Percentiles rank a stretch among this genome's conserved stretches.
phyloP scores from a whole-genome alignment of 2,888 invertebrate species.

The Phyto melanocephala region DNA sequence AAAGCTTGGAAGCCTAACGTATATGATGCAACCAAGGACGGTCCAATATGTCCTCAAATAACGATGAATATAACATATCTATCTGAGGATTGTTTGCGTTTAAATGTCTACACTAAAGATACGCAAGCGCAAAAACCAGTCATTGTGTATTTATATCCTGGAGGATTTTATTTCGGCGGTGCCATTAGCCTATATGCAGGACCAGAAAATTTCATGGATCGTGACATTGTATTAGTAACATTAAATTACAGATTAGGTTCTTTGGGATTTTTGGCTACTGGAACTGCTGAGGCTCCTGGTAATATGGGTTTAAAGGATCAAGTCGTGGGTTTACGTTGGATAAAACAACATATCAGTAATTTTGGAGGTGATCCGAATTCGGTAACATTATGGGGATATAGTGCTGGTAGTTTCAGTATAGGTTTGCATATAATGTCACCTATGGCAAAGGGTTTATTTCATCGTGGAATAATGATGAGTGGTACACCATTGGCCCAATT shows the following conservation, averaged over 20 bases:
- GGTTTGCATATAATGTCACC: constrained; percentile 82
- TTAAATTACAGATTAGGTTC: constrained; percentile 82
- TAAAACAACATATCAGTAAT: constrained; percentile 82
- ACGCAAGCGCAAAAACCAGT: constrained; percentile 79
- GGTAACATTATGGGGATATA: constrained; percentile 83
- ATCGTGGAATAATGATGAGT: constrained; percentile 85
- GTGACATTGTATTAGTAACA: constrained; percentile 83
- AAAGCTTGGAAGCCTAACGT: constrained; percentile 77
- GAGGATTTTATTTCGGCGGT: constrained; percentile 82
- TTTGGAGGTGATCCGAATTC: constrained; percentile 84
- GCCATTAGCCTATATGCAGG: constrained; percentile 80
- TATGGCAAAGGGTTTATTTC: constrained; percentile 84
- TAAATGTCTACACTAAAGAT: constrained; percentile 81
- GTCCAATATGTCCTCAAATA: constrained; percentile 81
- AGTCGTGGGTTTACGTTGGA: constrained; percentile 83
- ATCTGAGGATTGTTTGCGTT: constrained; percentile 81
- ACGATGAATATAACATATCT: constrained; percentile 69
- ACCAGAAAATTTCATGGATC: constrained; percentile 82
- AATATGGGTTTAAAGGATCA: constrained; percentile 86
- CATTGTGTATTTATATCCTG: constrained; percentile 84
- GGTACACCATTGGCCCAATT: constrained; percentile 81
- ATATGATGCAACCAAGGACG: constrained; percentile 81
- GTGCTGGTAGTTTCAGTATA: constrained; percentile 80
- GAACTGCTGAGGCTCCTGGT: constrained; percentile 83
- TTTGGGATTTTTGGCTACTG: constrained; percentile 82